Evolutionary conservation across 2,888 invertebrate species (phyloP).

Genomic region (Cartodere bifasciata): DNA sequence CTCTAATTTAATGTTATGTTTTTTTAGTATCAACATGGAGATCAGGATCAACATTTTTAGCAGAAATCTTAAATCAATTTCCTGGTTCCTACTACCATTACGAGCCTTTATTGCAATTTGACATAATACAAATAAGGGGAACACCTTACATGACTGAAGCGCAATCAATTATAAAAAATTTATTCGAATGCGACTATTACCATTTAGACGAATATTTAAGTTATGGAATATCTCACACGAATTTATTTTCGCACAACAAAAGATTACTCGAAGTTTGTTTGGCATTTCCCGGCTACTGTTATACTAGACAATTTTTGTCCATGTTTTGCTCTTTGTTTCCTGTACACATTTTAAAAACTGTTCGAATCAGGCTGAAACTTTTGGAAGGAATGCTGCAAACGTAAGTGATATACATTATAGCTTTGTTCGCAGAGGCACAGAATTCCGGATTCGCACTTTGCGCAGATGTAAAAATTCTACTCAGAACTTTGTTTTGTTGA

Average conservation of each 20-base stretch:
- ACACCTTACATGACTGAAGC: conserved; percentile 57
- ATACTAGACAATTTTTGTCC: conserved; percentile 56
- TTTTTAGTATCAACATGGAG: conserved; percentile 86
- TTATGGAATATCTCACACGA: conserved; percentile 62
- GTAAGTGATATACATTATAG: no score
- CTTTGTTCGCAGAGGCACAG: no score
- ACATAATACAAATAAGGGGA: conserved; percentile 69
- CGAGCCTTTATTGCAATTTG: conserved; percentile 74
- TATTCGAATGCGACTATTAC: conserved; percentile 66
- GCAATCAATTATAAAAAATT: conserved; percentile 51
- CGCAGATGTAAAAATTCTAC: no score
- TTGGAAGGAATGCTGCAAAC: conserved; percentile 62
- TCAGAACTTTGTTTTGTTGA: no score
- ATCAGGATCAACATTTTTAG: conserved; percentile 81
- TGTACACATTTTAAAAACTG: conserved; percentile 80
- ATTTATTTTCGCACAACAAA: conserved; percentile 75
- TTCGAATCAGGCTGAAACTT: conserved; percentile 59
- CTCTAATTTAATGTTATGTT: no score
- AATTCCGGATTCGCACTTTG: no score
- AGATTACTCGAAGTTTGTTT: conserved; percentile 74
- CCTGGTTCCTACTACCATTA: conserved; percentile 85
- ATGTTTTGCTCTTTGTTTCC: conserved; percentile 75
- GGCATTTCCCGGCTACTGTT: conserved; percentile 50
- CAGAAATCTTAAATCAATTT: conserved; percentile 70
- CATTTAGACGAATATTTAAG: conserved; percentile 63